These are phyloP conservation scores for Perizoma affinitatum DNA, from an alignment of 2,888 invertebrate species.

Conservation along the genomic window DNA sequence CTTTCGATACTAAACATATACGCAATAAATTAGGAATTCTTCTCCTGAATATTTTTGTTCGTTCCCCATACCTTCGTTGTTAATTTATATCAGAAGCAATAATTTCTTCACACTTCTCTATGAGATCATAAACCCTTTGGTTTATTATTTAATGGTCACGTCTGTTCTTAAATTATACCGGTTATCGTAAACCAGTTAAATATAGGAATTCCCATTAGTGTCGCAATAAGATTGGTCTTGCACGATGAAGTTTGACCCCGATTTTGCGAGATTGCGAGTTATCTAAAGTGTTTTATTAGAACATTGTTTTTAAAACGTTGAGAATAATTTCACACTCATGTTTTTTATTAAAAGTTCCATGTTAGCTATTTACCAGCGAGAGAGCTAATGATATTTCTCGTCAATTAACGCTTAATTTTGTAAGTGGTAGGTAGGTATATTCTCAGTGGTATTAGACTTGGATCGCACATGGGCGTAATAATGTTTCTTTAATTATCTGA, in stretches of 20 bases:
- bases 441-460: slow-evolving; percentile 3
- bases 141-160: slow-evolving; percentile 65
- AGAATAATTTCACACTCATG: slow-evolving; percentile 16
- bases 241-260: slow-evolving; percentile 53
- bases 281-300: slow-evolving; percentile 20
- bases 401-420: slow-evolving; percentile 16
- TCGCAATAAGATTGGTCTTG: slow-evolving; percentile 50
- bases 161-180: slow-evolving; percentile 64
- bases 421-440: slow-evolving; percentile 1
- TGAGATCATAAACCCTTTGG: slow-evolving; percentile 56
- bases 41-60: slow-evolving; percentile 33
- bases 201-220: slow-evolving; percentile 62
- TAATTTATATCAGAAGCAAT: slow-evolving; percentile 56
- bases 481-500: not conserved
- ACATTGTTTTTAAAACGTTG: slow-evolving; percentile 7
- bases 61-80: slow-evolving; percentile 36
- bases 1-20: not conserved
- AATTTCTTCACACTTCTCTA: slow-evolving; percentile 53
- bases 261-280: slow-evolving; percentile 38
- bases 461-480: slow-evolving; percentile 7
- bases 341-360: slow-evolving; percentile 10
- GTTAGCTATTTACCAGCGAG: slow-evolving; percentile 8
- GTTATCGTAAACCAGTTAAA: slow-evolving; percentile 56
- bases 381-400: slow-evolving; percentile 26
- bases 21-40: not conserved